Percentiles rank a stretch among this genome's conserved stretches.
Conservation (phyloP, 2,113 vertebrate genomes). For the Oreochromis aureus region DNA sequence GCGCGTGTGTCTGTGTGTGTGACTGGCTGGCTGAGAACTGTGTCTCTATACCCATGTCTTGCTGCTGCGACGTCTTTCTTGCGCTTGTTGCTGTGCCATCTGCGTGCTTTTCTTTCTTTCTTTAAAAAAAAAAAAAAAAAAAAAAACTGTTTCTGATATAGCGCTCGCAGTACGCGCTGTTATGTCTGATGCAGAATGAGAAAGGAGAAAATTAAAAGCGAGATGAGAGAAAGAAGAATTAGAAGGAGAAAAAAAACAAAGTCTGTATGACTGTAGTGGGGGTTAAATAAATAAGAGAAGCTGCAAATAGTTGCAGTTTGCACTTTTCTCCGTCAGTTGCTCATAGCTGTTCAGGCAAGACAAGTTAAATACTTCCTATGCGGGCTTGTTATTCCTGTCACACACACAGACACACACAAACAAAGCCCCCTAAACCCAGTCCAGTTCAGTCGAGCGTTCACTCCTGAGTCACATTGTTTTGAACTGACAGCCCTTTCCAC, state of each 20-base stretch:
- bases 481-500: constrained; percentile 45
- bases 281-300: neutral
- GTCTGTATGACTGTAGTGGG: neutral
- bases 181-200: neutral
- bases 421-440: constrained; percentile 33
- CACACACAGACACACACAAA: constrained; percentile 26
- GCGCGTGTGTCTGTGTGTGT: neutral
- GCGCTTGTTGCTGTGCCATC: constrained; percentile 1
- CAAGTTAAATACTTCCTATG: constrained; percentile 51
- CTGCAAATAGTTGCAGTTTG: neutral
- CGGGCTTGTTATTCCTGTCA: constrained; percentile 48
- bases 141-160: neutral
- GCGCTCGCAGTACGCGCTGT: neutral
- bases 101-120: neutral
- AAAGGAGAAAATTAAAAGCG: neutral
- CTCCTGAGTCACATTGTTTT: constrained; percentile 61
- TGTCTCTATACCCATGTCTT: constrained; percentile 3
- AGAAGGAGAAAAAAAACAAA: neutral
- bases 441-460: constrained; percentile 47
- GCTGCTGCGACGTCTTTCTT: neutral
- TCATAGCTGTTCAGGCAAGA: neutral
- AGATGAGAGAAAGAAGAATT: neutral
- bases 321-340: neutral
- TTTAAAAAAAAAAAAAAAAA: neutral
- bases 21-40: neutral